Base-by-base conservation (phyloP, 2,888 invertebrate genomes). In the Lasioglossum morio region DNA sequence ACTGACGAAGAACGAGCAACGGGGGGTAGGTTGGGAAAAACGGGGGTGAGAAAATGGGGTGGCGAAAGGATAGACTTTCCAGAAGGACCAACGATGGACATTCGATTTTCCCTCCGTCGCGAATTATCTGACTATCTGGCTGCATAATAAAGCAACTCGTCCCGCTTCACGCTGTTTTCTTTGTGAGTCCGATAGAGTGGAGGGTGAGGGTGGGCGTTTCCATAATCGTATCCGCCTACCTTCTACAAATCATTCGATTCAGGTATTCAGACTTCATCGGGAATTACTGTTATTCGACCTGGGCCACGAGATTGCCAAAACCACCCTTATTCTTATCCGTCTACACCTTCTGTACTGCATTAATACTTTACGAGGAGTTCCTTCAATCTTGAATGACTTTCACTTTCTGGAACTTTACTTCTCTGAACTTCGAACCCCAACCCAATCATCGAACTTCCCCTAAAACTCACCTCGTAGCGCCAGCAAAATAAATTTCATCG, bases 131-230 rank as follows among this genome's bases (percentile, higher is more conserved):
- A 70, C 53, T 66, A 69, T 48, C 72, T 27, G 60, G 43, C 60
- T 79, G 79, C 72, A 63, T 72, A 72, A 72, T 72, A 43, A 60
- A 40, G 16, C 40, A 30, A 60, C 60, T 46, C 48, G 27, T 72
- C 30, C 8, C 72, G 48, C 30, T 48, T 10, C 23, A 12, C 48
- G 48, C 53, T 72, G 30, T 27, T 66, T 66, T 34, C 66, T 66
- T 66, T 66, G 34, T 8, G 16, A 66, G 16, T 66, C 27, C 1
- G 4, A 14, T 4, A 14, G 14, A 34, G 19, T 34, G 34, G 30
- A 30, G 63, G 63, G 30, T 23, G 23, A 23, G 23, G 23, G 23
- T 23, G 23, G 53, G 23, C 53, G 23, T 23, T 66, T 34, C 34
- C 30, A 34, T 66, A 66, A 34, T 66, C 66, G 30, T 8, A 4